A percentile compares a stretch with the other conserved stretches of the same genome.
Evolutionary conservation across 2,888 invertebrate genomes (phyloP).

Genomic region (Troides aeacus): DNA sequence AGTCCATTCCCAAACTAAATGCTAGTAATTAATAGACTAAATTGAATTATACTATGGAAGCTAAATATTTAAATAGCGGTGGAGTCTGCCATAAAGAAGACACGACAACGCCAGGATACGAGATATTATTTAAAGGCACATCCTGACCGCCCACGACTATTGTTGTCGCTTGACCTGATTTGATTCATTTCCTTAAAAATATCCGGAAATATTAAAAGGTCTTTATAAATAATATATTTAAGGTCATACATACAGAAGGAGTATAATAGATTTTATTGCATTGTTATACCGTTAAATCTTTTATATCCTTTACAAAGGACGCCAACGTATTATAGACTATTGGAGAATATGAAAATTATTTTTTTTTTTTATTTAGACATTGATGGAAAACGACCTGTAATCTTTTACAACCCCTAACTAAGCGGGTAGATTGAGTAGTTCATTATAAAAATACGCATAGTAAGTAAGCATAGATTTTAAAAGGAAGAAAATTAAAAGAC

Average conservation of each 20-base stretch:
- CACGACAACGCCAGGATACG: not conserved
- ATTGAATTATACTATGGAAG: not conserved
- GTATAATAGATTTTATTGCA: conserved; percentile 1
- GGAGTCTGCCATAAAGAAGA: not conserved
- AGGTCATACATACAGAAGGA: not conserved
- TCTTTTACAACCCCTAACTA: not conserved
- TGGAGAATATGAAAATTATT: not conserved
- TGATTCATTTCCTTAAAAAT: conserved; percentile 18
- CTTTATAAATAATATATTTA: not conserved
- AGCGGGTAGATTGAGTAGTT: not conserved
- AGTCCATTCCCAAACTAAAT: too few species aligned
- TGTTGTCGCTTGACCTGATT: conserved; percentile 16
- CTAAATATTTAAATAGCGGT: not conserved
- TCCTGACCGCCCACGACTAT: conserved; percentile 8
- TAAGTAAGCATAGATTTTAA: not conserved
- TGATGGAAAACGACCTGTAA: too few species aligned
- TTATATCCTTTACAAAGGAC: not conserved
- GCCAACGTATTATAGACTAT: not conserved
- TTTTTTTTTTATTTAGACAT: too few species aligned
- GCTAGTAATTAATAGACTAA: not conserved
- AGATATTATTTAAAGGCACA: conserved; percentile 16
- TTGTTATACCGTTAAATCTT: not conserved
- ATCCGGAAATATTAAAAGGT: not conserved
- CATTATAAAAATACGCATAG: not conserved
- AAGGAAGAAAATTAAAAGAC: not conserved